phyloP scores from a whole-genome alignment of 2,797 vertebrate genomes.

The Lacerta agilis region DNA sequence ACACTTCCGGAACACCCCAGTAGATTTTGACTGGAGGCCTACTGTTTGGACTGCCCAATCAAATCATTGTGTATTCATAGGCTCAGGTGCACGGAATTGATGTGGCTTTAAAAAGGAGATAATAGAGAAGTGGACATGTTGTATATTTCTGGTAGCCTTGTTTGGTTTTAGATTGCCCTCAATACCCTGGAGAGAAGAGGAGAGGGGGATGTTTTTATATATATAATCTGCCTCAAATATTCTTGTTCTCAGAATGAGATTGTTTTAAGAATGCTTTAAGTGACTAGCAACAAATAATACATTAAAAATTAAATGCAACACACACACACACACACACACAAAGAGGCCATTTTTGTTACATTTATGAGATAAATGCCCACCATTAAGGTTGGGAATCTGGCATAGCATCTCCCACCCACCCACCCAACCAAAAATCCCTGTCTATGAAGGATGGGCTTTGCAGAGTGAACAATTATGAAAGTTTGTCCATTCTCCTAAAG shows the following conservation, averaged over 20 bases:
- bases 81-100: conserved; percentile 10
- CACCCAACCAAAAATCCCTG: neutral
- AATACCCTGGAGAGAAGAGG: neutral
- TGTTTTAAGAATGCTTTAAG: neutral
- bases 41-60: conserved; percentile 39
- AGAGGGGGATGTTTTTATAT: neutral
- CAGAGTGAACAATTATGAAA: neutral
- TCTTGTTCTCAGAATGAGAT: neutral
- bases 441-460: neutral
- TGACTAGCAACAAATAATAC: neutral
- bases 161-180: neutral
- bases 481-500: neutral
- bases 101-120: neutral
- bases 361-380: neutral
- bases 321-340: neutral
- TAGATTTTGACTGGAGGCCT: conserved; percentile 36
- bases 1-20: conserved; percentile 32
- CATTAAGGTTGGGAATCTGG: neutral
- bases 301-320: neutral
- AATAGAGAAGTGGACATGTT: neutral
- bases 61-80: conserved; percentile 9
- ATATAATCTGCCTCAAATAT: too few relatives aligned
- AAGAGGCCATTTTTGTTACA: neutral
- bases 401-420: neutral
- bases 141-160: neutral